Base-by-base conservation (phyloP, 2,113 vertebrate genomes). In the Brachyhypopomus gauderio region DNA sequence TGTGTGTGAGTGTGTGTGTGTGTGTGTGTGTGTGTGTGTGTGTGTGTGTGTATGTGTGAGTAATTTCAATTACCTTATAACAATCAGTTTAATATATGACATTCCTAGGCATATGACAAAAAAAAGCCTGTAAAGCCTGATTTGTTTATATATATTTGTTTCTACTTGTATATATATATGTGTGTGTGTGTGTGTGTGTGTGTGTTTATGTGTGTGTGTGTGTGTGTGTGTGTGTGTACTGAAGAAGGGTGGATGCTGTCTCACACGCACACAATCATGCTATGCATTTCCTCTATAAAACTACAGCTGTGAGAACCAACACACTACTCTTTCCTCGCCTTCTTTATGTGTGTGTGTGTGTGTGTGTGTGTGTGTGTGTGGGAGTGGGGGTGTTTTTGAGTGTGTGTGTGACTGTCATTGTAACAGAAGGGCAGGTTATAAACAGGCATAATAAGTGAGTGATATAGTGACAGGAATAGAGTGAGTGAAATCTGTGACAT, bases 221-320 rank as follows among this genome's bases (percentile, higher is more conserved):
- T 23, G 12, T 16, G 12, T 59, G 20, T 27, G 38, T n/a, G 25
- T 27, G 17, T 45, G 23, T 22, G 69, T 17, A 6, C 12, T 66
- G 45, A 56, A 55, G 45, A 56, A 55, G 25, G 30, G 70, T 22
- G 79, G 38, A 77, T 20, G 58, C 23, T 48, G 62, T 27, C 2
- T 23, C 34, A 20, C 55, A 56, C 72, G 20, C 55, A 69, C 41
- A 70, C 71, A 84, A n/a, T 38, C 59, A 74, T 52, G 59, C 69
- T 19, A 59, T 60, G 30, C 56, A 66, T 83, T 83, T 83, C 75
- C 81, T 78, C 67, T 78, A 78, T 78, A 66, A 83, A 74, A 45
- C 69, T 83, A 73, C 70, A 83, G 48, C 70, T 78, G 81, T 73
- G 75, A 78, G 81, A 83, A 78, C 45, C 56, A 74, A 78, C 14